These are phyloP conservation scores for Mesopsocus fuscifrons DNA, from an alignment of 2,888 invertebrate species.

Conservation along the genomic window DNA sequence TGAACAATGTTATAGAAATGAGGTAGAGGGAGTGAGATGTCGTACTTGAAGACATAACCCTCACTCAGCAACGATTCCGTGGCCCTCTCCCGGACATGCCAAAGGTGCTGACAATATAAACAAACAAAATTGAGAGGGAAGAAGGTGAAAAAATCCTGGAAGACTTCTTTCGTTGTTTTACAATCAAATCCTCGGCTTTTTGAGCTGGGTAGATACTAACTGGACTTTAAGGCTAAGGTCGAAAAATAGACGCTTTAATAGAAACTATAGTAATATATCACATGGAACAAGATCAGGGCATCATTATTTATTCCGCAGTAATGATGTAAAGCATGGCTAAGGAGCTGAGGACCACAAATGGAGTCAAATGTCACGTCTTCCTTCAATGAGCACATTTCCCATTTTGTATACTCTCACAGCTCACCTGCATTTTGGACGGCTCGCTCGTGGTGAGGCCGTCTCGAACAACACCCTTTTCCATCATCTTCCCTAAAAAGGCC, in stretches of 20 bases:
- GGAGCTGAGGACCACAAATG: no score
- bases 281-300: no score
- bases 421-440: conserved; percentile 55
- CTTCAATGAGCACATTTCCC: no score
- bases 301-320: no score
- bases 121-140: no score
- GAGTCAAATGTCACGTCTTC: no score
- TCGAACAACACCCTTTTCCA: conserved; percentile 46
- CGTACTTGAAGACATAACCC: conserved; percentile 90
- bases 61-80: conserved; percentile 53
- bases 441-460: conserved; percentile 82
- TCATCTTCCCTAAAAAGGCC: conserved; percentile 45
- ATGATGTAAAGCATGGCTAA: no score
- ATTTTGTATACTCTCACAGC: no score
- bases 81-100: conserved; percentile 74
- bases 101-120: conserved; percentile 39
- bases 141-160: neutral
- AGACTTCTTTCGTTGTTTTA: neutral
- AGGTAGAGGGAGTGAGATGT: conserved; percentile 71
- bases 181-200: conserved; percentile 4
- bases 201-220: no score
- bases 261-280: no score
- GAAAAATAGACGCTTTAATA: no score
- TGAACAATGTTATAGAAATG: conserved; percentile 73
- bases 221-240: no score